Base-by-base conservation (phyloP, 2,113 vertebrate genomes). In the Empidonax traillii region DNA sequence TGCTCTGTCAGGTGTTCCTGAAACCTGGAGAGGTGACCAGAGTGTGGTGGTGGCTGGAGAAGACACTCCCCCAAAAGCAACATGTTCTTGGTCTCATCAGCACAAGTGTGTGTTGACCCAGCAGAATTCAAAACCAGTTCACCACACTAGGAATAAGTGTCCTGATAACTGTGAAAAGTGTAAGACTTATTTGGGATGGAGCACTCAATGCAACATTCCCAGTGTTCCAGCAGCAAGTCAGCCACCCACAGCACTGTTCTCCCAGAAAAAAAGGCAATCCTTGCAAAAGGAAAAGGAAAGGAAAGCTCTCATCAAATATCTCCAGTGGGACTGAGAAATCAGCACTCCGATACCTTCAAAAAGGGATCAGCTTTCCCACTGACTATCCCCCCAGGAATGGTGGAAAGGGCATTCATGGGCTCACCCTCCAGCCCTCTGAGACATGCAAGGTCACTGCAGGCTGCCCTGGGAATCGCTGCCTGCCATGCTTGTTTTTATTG, bases 401-500 rank as follows among this genome's bases (percentile, higher is more conserved):
- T 10, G 63, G 49, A 25, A 72, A n/a, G 27, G 20, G 11, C 72
- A 73, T 33, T 62, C 76, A 28, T 1, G 1, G 25, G 33, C 30
- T 35, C 28, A 9, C 4, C 4, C 43, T 37, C 28, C 52, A 55
- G 55, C 11, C 13, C 43, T 41, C 47, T 19, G 16, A 11, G 53
- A 66, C 8, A 0, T 1, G 5, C 21, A 11, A n/a, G 22, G n/a
- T 28, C 61, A 6, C 21, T n/a, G 22, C 53, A 27, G 35, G 10
- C 37, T 90, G 49, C 51, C 43, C 15, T 1, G 0, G 14, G 43
- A 66, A 1, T 28, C 53, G 46, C 46, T 19, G 0, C 49, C 51
- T 85, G 37, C 46, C 43, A 7, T 0, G 0, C 11, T 28, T 41
- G 11, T 0, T 35, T 39, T 63, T 8, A 14, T 9, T 39, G 53